A percentile compares a stretch with the other conserved stretches of the same genome.
Conservation (phyloP, 2,888 invertebrate genomes). For the Smittia sp. region DNA sequence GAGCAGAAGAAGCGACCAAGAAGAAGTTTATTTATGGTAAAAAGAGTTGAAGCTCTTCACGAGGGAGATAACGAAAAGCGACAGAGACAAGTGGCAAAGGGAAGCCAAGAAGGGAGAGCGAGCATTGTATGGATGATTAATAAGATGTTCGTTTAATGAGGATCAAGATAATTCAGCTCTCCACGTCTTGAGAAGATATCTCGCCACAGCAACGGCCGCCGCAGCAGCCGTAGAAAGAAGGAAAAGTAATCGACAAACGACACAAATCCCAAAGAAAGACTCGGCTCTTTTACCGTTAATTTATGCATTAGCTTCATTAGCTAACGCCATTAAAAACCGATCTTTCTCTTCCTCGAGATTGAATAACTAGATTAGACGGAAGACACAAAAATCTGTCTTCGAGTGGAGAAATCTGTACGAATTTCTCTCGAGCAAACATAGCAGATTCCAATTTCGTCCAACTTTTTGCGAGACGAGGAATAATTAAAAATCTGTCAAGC, state of each 20-base stretch:
- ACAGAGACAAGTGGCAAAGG: constrained; percentile 26
- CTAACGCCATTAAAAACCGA: constrained; percentile 20
- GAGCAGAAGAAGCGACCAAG: neutral
- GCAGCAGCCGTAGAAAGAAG: constrained; percentile 13
- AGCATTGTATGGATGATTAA: constrained; percentile 41
- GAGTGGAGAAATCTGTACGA: constrained; percentile 1
- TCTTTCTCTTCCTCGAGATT: neutral
- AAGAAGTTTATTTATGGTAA: neutral
- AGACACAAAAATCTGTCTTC: neutral
- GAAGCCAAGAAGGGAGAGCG: constrained; percentile 4
- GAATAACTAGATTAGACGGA: constrained; percentile 2
- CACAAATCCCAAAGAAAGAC: neutral
- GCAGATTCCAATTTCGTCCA: neutral
- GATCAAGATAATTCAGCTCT: constrained; percentile 39
- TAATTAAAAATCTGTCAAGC: constrained; percentile 61
- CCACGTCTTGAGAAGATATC: constrained; percentile 11
- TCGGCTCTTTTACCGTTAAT: constrained; percentile 29
- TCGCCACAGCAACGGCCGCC: neutral
- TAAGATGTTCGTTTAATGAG: constrained; percentile 41
- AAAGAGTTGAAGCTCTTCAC: constrained; percentile 24
- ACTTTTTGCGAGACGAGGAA: neutral
- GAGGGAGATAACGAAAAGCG: constrained; percentile 15
- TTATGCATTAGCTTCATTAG: constrained; percentile 35
- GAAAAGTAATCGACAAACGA: constrained; percentile 9
- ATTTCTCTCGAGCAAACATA: neutral